phyloP scores from a whole-genome alignment of 2,797 vertebrate genomes.

The Anableps anableps region DNA sequence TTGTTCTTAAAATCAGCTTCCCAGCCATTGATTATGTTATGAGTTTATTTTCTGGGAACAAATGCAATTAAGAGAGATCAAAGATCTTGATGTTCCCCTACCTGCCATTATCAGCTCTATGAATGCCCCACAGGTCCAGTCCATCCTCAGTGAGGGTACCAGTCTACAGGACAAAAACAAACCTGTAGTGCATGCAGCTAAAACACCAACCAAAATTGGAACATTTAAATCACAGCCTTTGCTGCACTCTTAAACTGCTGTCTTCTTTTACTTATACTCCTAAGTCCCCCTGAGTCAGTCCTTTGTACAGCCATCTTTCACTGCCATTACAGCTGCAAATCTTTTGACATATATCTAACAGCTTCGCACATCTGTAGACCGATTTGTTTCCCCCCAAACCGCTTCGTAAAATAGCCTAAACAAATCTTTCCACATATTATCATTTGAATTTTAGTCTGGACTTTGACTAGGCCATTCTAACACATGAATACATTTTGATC shows the following conservation, averaged over 20 bases:
- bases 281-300: too few species aligned
- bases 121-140: slow-evolving; percentile 94
- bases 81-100: slow-evolving; percentile 49
- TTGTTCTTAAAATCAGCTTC: background rate
- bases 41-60: background rate
- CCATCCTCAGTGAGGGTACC: slow-evolving; percentile 97
- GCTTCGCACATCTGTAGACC: too few species aligned
- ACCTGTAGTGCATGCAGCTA: background rate
- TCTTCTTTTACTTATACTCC: too few species aligned
- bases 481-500: too few species aligned
- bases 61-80: background rate
- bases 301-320: background rate
- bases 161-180: slow-evolving; percentile 79
- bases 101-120: slow-evolving; percentile 85
- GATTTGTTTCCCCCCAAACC: too few species aligned
- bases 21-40: background rate
- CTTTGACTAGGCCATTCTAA: too few species aligned
- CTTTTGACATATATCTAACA: background rate
- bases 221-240: background rate
- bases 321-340: background rate
- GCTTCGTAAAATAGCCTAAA: too few species aligned
- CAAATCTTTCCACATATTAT: too few species aligned
- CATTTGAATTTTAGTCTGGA: too few species aligned
- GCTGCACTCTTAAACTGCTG: background rate
- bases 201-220: slow-evolving; percentile 3